Percentiles rank a stretch among this genome's conserved stretches.
phyloP scores from a whole-genome alignment of 2,113 vertebrate genomes.

The Tringa solitaria region DNA sequence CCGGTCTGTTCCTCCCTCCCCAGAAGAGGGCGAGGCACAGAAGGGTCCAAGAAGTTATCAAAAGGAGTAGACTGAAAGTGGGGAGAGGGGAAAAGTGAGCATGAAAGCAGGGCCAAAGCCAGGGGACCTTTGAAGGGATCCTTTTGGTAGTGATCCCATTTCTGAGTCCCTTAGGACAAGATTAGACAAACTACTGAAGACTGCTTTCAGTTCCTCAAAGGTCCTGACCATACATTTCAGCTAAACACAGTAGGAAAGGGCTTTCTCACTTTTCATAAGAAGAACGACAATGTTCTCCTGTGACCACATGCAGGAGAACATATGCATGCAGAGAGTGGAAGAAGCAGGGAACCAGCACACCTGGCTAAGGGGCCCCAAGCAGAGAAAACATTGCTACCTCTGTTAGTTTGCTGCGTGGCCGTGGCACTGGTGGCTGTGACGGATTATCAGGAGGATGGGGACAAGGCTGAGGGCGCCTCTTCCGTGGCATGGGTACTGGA shows the following conservation, averaged over 20 bases:
- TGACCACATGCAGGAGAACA: background rate
- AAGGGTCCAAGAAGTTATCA: conserved; percentile 67
- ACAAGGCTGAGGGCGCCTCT: conserved; percentile 23
- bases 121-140: background rate
- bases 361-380: background rate
- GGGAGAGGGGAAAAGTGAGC: background rate
- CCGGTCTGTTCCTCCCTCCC: background rate
- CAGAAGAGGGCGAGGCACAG: background rate
- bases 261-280: background rate
- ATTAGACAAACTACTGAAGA: background rate
- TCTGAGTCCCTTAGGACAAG: background rate
- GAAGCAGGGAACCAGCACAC: background rate
- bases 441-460: background rate
- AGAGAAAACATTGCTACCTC: conserved; percentile 53
- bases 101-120: background rate
- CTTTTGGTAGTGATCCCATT: background rate
- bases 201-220: background rate
- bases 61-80: conserved; percentile 72
- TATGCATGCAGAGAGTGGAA: background rate
- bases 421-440: conserved; percentile 68
- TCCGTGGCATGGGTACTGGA: conserved; percentile 75
- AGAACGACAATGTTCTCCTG: background rate
- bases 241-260: background rate
- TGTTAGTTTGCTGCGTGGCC: conserved; percentile 75
- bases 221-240: background rate